phyloP scores from a whole-genome alignment of 2,888 invertebrate genomes.

The Tuta absoluta region DNA sequence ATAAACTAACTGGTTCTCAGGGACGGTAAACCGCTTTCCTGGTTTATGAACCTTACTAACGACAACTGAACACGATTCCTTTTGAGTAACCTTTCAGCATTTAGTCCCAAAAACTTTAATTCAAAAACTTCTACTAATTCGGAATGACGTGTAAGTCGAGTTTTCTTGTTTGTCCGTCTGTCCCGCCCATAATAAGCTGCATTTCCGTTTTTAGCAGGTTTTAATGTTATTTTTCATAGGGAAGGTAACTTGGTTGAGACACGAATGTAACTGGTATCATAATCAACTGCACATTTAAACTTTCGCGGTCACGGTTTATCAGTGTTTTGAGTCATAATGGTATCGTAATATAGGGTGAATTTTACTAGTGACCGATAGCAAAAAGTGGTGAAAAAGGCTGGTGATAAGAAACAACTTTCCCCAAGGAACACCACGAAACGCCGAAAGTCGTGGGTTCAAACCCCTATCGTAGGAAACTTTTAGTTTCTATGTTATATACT shows the following conservation, averaged over 20 bases:
- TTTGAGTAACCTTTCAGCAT: neutral
- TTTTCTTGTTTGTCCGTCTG: conserved; percentile 34
- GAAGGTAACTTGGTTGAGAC: neutral
- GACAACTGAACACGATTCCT: neutral
- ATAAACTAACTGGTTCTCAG: neutral
- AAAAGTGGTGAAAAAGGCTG: no score
- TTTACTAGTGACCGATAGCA: no score
- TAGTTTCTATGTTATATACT: no score
- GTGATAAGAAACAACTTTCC: no score
- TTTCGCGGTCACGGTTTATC: no score
- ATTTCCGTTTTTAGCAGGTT: conserved; percentile 30
- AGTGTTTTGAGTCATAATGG: no score
- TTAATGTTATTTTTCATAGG: conserved; percentile 17
- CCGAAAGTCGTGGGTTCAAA: no score
- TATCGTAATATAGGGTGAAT: no score
- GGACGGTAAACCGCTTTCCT: neutral
- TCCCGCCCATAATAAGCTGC: conserved; percentile 33
- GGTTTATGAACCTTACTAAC: conserved; percentile 7
- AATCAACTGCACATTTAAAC: no score
- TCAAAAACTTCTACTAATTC: conserved; percentile 45
- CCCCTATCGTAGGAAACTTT: no score
- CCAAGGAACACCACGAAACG: no score
- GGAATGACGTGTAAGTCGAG: conserved; percentile 36
- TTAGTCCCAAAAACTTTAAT: conserved; percentile 39
- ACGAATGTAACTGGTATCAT: neutral